Evolutionary conservation across 2,888 invertebrate species (phyloP), one percentile per base, ranked within the genome.

Genomic region (Lochmaea capreae): DNA sequence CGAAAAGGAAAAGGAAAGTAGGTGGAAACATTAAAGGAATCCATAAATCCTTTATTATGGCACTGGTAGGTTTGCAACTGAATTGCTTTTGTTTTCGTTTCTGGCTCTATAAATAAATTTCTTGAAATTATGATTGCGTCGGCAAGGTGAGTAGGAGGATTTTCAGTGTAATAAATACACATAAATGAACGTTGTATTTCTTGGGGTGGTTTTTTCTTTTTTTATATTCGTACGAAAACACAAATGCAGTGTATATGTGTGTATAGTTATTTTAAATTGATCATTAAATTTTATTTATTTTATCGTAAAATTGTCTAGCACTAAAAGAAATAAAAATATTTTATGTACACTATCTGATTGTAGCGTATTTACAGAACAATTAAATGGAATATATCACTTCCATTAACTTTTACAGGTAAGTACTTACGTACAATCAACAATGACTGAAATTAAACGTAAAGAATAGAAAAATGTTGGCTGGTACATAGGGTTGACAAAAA

Each of bases 121-220:
- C 74, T 68, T 71, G 71, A 74, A 39, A 68, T 74, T 74, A 68
- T 74, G 71, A 71, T 74, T 59, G 65, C 59, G 22, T 22, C 46
- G 54, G 54, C 66, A 66, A 61, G 69, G 61, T 70, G 66, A 70
- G 73, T 73, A 66, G 73, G 73, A 61, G 70, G 69, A 73, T 70
- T 70, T 73, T 66, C 62, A 33, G 22, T 8, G 42, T 70, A 70
- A 66, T 73, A 66, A 70, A 73, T 73, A 70, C 54, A 67, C 72
- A 74, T 77, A 79, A 79, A 78, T 79, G 76, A 78, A 74, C 71
- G 69, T 73, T 73, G 65, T 71, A 57, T 71, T 65, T 71, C 71
- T 71, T 46, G 46, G 71, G 71, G 71, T 71, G 65, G 65, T 58
- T 71, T 65, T 18, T 39, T 61, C 16, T 43, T 4, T 39, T 26